phyloP scores from a whole-genome alignment of 2,113 vertebrate species.

The Vireo altiloquus region DNA sequence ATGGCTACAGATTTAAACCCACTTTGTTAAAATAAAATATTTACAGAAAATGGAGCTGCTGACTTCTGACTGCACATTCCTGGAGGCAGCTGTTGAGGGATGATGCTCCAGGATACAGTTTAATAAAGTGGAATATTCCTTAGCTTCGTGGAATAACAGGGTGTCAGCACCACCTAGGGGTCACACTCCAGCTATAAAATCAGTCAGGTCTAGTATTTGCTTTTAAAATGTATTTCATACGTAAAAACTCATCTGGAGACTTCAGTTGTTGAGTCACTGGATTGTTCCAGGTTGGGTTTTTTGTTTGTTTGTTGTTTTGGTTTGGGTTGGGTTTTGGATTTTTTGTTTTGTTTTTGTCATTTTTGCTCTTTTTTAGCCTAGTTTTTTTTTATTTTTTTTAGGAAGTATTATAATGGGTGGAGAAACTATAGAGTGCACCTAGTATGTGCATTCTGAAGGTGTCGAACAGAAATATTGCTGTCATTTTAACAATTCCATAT shows the following conservation, averaged over 20 bases:
- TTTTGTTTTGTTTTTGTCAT: background rate
- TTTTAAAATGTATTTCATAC: background rate
- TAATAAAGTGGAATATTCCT: background rate
- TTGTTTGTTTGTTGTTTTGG: too few species aligned
- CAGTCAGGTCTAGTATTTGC: rapidly evolving
- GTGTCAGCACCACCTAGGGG: conserved; percentile 52
- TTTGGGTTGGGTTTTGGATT: rapidly evolving
- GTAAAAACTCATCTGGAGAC: background rate
- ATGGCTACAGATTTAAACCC: background rate
- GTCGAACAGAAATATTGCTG: background rate
- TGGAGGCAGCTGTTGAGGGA: background rate
- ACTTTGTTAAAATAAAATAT: background rate
- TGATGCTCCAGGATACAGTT: background rate
- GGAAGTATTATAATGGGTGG: background rate
- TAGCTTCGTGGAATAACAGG: background rate
- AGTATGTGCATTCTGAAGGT: background rate
- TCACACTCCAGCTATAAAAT: background rate
- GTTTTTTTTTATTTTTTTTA: background rate
- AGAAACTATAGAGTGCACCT: background rate
- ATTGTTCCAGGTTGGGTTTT: background rate
- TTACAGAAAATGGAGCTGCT: background rate
- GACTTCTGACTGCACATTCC: rapidly evolving
- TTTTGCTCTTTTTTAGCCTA: background rate
- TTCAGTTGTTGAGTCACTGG: background rate
- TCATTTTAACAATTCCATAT: background rate